phyloP scores from a whole-genome alignment of 1,140 invertebrate species.

The Pogonognathellus flavescens region DNA sequence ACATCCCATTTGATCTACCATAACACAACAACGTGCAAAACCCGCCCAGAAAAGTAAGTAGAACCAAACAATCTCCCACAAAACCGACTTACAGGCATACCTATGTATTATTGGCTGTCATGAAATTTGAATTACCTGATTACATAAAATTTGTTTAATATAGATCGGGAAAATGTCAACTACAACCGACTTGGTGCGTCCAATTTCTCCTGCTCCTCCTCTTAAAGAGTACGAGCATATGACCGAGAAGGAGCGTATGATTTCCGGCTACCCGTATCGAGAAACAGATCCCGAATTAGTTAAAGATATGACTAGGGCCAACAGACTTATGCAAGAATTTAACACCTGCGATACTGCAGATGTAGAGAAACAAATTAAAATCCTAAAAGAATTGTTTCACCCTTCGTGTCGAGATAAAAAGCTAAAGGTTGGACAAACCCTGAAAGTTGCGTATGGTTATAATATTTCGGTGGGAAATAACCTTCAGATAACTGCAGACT shows the following conservation, averaged over 20 bases:
- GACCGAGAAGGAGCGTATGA: constrained; percentile 59
- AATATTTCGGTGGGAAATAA: constrained; percentile 64
- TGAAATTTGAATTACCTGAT: too few species aligned
- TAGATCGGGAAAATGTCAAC: too few species aligned
- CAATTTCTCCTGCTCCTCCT: constrained; percentile 21
- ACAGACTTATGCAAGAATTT: constrained; percentile 18
- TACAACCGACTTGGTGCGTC: too few species aligned
- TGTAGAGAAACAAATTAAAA: constrained; percentile 1
- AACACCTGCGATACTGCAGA: constrained; percentile 51
- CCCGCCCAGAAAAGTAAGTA: too few species aligned
- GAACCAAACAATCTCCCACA: too few species aligned
- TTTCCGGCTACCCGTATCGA: constrained; percentile 58
- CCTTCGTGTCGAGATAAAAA: constrained; percentile 42
- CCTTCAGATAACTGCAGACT: constrained; percentile 66
- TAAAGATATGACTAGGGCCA: neutral
- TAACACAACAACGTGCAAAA: too few species aligned
- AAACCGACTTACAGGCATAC: too few species aligned
- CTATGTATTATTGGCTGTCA: too few species aligned
- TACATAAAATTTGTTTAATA: too few species aligned
- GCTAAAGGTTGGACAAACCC: constrained; percentile 54
- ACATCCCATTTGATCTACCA: too few species aligned
- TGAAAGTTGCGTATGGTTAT: constrained; percentile 59
- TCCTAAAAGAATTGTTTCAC: constrained; percentile 55
- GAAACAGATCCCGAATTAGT: constrained; percentile 34
- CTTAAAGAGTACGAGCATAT: constrained; percentile 59